Evolutionary conservation across 2,113 vertebrate genomes (phyloP), one percentile per base, ranked within the genome.

Genomic region (Hyperoodon ampullatus): DNA sequence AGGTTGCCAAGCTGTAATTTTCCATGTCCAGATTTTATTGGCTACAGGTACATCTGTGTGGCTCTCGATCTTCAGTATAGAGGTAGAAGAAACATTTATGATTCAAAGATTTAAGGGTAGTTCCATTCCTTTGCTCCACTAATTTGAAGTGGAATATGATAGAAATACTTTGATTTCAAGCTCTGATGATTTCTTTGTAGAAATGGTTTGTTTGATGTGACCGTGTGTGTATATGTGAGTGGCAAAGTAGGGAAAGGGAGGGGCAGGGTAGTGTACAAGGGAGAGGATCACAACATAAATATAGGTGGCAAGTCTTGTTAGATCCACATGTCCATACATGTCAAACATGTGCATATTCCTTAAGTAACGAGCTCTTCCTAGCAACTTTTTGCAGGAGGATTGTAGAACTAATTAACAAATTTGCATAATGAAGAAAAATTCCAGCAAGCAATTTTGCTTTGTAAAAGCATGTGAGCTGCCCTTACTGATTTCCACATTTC

Each of bases 391-490:
- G 5, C 9, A 61, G 65, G 14, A 86, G 7, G 26, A 74, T 55
- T 61, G 0, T 26, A 42, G 50, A n/a, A 33, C 5, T 68, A 61
- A 93, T 58, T 24, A 70, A 53, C n/a, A 82, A 30, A 6, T 81
- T 96, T 71, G 44, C 65, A 74, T 90, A 94, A 58, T 74, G 61
- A 92, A 84, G 50, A 72, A 60, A 95, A 80, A 83, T 75, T 70
- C 42, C 8, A 84, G 33, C 35, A 88, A 55, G 16, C 80, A 72
- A 7, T 68, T 89, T 78, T 47, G 33, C 81, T 92, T 78, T 96
- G n/a, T 75, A 33, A 91, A 96, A 71, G 28, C 53, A 26, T 9
- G 0, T 81, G 53, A 75, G n/a, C 12, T 72, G 1, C 13, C 9
- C 33, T 23, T 39, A 58, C 6, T 39, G 28, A 74, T 95, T n/a